A percentile compares a stretch with the other conserved stretches of the same genome.
phyloP scores from a whole-genome alignment of 2,888 invertebrate species.

The Masnerella sp. region DNA sequence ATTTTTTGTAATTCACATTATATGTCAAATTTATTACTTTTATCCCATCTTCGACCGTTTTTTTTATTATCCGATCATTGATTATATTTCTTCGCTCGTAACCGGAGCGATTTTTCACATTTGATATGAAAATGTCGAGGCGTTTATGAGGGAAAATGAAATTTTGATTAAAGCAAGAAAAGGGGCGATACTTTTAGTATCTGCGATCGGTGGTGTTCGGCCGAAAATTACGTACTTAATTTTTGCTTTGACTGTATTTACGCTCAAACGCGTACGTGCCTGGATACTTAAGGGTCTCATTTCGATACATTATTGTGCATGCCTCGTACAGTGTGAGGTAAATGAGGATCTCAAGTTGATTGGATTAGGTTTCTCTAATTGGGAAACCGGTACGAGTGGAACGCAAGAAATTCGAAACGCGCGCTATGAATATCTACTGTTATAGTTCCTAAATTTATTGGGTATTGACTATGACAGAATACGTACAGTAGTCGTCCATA shows the following conservation, averaged over 20 bases:
- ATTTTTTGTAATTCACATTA: too few relatives aligned
- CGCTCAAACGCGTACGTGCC: slow-evolving; percentile 43
- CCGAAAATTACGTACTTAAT: slow-evolving; percentile 12
- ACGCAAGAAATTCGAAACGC: slow-evolving; percentile 56
- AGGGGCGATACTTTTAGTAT: too few relatives aligned
- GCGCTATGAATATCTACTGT: slow-evolving; percentile 44
- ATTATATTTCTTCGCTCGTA: too few relatives aligned
- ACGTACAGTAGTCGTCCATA: too few relatives aligned
- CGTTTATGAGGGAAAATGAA: too few relatives aligned
- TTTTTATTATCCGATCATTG: too few relatives aligned
- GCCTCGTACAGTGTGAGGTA: slow-evolving; percentile 48
- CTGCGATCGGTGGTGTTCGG: too few relatives aligned
- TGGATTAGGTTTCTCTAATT: slow-evolving; percentile 62
- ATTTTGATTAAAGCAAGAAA: too few relatives aligned
- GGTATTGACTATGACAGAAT: slow-evolving; percentile 36
- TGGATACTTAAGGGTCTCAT: slow-evolving; percentile 49
- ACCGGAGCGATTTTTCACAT: too few relatives aligned
- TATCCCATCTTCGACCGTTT: too few relatives aligned
- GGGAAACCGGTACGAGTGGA: slow-evolving; percentile 58
- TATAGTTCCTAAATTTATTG: slow-evolving; percentile 45
- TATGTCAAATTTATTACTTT: too few relatives aligned
- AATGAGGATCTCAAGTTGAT: slow-evolving; percentile 58
- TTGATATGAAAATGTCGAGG: too few relatives aligned
- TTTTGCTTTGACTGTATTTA: slow-evolving; percentile 14
- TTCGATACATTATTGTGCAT: slow-evolving; percentile 54